Percentiles rank a stretch among this genome's conserved stretches.
phyloP scores from a whole-genome alignment of 2,113 vertebrate genomes.

The Mastomys coucha region DNA sequence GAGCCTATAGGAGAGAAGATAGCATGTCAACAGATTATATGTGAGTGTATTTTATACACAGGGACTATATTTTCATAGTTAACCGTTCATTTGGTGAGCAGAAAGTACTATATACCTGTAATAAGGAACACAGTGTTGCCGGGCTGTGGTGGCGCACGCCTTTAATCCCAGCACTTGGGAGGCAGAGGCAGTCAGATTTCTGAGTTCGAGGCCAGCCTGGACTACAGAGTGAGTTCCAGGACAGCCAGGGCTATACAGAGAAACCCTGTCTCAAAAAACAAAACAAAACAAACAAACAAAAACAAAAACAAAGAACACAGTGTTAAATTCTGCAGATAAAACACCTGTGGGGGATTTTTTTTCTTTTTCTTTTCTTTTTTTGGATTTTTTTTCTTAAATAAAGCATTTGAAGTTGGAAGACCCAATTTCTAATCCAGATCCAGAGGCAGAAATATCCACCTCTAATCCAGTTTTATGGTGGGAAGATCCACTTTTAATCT shows the following conservation, averaged over 20 bases:
- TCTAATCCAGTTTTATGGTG: background rate
- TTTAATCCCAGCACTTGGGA: too few species aligned
- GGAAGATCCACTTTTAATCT: background rate
- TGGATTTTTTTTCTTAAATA: background rate
- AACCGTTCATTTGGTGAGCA: background rate
- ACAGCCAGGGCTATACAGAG: too few species aligned
- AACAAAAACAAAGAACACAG: too few species aligned
- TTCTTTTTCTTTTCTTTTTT: too few species aligned
- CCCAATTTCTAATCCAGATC: background rate
- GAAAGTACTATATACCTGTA: background rate
- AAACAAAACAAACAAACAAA: too few species aligned
- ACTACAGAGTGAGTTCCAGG: too few species aligned
- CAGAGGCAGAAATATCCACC: background rate
- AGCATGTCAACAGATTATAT: background rate
- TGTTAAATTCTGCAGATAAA: background rate
- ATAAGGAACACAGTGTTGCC: too few species aligned
- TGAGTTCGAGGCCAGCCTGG: too few species aligned
- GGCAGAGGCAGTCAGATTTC: too few species aligned
- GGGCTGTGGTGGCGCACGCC: too few species aligned
- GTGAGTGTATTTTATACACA: background rate
- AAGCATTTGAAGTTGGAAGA: background rate
- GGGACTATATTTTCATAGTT: background rate
- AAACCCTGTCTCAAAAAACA: too few species aligned
- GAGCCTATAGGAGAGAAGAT: background rate
- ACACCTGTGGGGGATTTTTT: background rate